phyloP scores from a whole-genome alignment of 2,888 invertebrate genomes.

The Caenorhabditis wallacei region DNA sequence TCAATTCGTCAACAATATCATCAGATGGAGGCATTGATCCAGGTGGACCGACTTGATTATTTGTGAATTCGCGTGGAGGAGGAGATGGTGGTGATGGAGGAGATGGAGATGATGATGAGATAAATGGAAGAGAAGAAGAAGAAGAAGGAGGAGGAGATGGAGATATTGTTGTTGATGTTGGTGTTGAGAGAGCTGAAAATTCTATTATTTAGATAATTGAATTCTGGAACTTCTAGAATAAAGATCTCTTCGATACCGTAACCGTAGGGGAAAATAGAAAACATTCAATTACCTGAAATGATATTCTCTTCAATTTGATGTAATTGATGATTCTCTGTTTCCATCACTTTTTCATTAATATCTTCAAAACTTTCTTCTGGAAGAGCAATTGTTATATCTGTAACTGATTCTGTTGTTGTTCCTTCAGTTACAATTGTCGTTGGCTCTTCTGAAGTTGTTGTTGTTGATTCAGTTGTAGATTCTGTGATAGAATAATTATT shows the following conservation, averaged over 20 bases:
- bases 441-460: constrained; percentile 25
- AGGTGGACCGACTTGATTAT: constrained; percentile 38
- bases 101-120: constrained; percentile 23
- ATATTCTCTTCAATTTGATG: constrained; percentile 58
- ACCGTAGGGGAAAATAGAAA: too few relatives aligned
- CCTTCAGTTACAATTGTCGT: constrained; percentile 28
- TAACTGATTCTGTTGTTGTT: constrained; percentile 16
- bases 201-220: not conserved
- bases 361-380: constrained; percentile 42
- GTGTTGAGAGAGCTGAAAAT: constrained; percentile 40
- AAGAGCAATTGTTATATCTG: constrained; percentile 36
- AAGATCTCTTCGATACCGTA: too few relatives aligned
- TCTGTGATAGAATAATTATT: not conserved
- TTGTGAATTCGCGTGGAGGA: constrained; percentile 39
- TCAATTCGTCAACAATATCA: constrained; percentile 63
- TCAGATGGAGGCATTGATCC: constrained; percentile 63
- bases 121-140: constrained; percentile 14
- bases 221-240: too few relatives aligned
- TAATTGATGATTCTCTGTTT: constrained; percentile 22
- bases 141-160: constrained; percentile 18
- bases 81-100: constrained; percentile 26
- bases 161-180: constrained; percentile 25
- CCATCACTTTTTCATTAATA: constrained; percentile 11
- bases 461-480: constrained; percentile 4
- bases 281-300: constrained; percentile 47